phyloP scores from a whole-genome alignment of 2,888 invertebrate species.

The Hesperia comma region DNA sequence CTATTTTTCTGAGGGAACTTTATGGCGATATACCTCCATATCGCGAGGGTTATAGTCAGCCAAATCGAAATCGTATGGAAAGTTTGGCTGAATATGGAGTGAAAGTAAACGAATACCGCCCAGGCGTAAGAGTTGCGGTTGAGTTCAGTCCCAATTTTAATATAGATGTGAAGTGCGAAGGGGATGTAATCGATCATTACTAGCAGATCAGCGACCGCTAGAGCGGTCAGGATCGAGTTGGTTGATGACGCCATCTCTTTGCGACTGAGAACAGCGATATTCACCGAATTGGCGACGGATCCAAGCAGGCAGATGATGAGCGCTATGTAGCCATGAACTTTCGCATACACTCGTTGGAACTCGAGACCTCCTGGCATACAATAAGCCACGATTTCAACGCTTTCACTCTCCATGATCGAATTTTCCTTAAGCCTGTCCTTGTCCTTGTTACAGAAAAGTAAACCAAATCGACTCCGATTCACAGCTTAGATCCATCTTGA shows the following conservation, averaged over 20 bases:
- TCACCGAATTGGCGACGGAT: constrained; percentile 93
- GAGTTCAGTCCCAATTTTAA: constrained; percentile 80
- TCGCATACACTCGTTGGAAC: constrained; percentile 86
- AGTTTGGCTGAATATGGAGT: constrained; percentile 94
- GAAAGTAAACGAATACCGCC: constrained; percentile 93
- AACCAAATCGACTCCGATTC: not conserved
- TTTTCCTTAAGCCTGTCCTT: constrained; percentile 2
- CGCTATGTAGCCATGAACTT: constrained; percentile 93
- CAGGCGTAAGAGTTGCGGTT: constrained; percentile 86
- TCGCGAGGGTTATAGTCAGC: constrained; percentile 95
- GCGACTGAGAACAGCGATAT: constrained; percentile 94
- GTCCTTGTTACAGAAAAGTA: not conserved
- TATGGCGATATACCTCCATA: constrained; percentile 95
- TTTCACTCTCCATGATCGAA: constrained; percentile 45
- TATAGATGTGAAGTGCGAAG: constrained; percentile 91
- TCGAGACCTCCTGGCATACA: constrained; percentile 82
- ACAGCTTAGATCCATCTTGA: not conserved
- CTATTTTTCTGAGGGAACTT: constrained; percentile 93
- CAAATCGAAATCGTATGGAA: constrained; percentile 96
- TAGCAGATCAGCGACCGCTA: constrained; percentile 95
- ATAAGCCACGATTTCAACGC: constrained; percentile 58
- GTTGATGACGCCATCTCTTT: constrained; percentile 96
- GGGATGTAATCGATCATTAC: constrained; percentile 98
- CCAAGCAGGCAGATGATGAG: constrained; percentile 94
- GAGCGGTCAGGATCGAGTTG: constrained; percentile 95